A percentile compares a stretch with the other conserved stretches of the same genome.
These are phyloP conservation scores for Ailuropoda melanoleuca DNA, from an alignment of 2,113 vertebrate genomes.

Conservation along the genomic window DNA sequence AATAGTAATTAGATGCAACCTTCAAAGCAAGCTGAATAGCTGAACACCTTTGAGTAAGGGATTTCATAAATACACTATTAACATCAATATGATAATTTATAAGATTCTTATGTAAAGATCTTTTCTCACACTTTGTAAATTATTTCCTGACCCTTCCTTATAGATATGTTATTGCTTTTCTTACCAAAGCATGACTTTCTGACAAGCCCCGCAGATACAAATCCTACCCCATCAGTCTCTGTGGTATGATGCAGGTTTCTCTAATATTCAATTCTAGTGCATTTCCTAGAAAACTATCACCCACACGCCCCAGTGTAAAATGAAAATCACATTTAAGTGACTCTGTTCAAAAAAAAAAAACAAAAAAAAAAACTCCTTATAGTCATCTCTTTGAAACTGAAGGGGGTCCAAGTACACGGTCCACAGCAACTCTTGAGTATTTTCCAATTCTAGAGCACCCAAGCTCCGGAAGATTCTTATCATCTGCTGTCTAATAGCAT, in stretches of 20 bases:
- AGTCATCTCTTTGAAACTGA: neutral
- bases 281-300: neutral
- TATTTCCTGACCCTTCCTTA: neutral
- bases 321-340: neutral
- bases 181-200: neutral
- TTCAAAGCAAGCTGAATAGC: neutral
- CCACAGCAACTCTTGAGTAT: neutral
- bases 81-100: neutral
- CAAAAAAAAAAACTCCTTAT: neutral
- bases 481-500: neutral
- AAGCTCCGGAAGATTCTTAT: neutral
- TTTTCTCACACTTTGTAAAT: conserved; percentile 23
- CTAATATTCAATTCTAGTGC: neutral
- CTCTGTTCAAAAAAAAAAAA: neutral
- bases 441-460: neutral
- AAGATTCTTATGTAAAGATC: neutral
- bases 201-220: neutral
- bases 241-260: neutral
- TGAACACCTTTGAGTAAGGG: neutral
- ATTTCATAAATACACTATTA: neutral
- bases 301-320: neutral
- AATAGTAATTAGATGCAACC: neutral
- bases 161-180: neutral
- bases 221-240: neutral
- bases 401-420: neutral